Evolutionary conservation across 2,113 vertebrate species (phyloP).

Genomic region (Rhombomys opimus): DNA sequence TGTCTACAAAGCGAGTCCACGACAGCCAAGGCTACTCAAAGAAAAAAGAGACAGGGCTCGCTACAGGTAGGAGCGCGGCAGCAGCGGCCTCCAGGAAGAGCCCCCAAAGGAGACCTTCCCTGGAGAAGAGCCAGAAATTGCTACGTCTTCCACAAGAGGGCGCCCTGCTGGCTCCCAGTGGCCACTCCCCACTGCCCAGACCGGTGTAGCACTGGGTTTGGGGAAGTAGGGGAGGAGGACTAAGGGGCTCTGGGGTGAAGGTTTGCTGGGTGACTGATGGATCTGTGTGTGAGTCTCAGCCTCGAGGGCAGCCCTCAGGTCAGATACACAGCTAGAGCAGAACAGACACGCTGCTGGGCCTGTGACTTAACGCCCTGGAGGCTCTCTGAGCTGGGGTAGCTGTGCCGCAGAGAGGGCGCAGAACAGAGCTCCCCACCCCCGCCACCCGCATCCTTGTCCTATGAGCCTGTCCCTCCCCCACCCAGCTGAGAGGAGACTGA

Average conservation of each 20-base stretch:
- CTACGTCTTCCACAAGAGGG: background rate
- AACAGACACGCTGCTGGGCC: accelerated
- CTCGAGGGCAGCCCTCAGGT: background rate
- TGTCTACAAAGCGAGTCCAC: too few relatives aligned
- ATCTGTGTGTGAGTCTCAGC: background rate
- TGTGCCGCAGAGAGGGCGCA: background rate
- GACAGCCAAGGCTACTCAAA: too few relatives aligned
- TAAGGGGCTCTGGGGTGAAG: background rate
- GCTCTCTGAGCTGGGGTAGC: background rate
- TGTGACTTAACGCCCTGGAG: background rate
- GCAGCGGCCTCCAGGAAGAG: accelerated
- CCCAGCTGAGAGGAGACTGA: background rate
- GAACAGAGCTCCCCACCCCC: background rate
- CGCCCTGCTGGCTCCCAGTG: background rate
- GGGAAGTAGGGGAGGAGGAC: background rate
- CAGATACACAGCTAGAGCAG: background rate
- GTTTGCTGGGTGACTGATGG: background rate
- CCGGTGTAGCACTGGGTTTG: background rate
- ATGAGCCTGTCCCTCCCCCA: accelerated
- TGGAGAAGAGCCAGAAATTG: accelerated
- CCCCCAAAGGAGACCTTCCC: background rate
- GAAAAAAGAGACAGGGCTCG: background rate
- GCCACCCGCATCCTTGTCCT: accelerated
- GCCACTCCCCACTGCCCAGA: background rate
- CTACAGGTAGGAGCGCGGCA: too few relatives aligned